phyloP scores from a whole-genome alignment of 2,888 invertebrate genomes.

The Malachius bipustulatus region DNA sequence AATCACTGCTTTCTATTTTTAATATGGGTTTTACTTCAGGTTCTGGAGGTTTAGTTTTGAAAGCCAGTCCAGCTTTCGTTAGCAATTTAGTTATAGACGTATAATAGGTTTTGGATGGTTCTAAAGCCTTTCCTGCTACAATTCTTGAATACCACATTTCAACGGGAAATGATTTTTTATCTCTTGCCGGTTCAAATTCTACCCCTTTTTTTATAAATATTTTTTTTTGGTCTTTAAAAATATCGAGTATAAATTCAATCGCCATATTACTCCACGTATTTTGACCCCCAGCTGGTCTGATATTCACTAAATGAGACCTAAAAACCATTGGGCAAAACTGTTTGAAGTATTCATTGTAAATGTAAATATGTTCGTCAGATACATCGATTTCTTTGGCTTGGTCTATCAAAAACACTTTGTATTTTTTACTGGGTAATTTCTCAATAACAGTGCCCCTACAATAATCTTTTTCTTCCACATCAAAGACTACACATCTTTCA shows the following conservation, averaged over 20 bases:
- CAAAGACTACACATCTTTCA: conserved; percentile 37
- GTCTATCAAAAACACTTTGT: conserved; percentile 54
- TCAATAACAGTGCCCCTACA: conserved; percentile 47
- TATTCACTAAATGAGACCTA: conserved; percentile 56
- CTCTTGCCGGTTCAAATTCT: conserved; percentile 37
- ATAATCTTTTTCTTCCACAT: conserved; percentile 45
- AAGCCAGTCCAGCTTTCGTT: conserved; percentile 46
- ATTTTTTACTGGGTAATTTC: conserved; percentile 33
- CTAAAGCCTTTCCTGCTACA: conserved; percentile 50
- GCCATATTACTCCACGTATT: conserved; percentile 49
- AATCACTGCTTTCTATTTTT: not conserved
- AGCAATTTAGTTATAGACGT: conserved; percentile 55
- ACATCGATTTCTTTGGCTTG: conserved; percentile 45
- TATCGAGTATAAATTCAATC: conserved; percentile 42
- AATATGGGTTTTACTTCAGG: too few relatives aligned
- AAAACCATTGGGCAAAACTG: conserved; percentile 43
- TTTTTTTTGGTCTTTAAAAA: conserved; percentile 40
- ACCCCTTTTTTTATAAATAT: conserved; percentile 44
- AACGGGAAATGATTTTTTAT: conserved; percentile 35
- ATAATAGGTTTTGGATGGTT: conserved; percentile 50
- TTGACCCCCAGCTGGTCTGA: conserved; percentile 55
- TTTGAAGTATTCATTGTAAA: conserved; percentile 41
- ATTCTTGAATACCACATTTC: conserved; percentile 54
- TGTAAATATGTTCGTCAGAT: conserved; percentile 37
- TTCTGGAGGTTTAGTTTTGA: too few relatives aligned